These are phyloP conservation scores for Pyralis farinalis DNA, from an alignment of 2,888 invertebrate genomes.

Conservation along the genomic window DNA sequence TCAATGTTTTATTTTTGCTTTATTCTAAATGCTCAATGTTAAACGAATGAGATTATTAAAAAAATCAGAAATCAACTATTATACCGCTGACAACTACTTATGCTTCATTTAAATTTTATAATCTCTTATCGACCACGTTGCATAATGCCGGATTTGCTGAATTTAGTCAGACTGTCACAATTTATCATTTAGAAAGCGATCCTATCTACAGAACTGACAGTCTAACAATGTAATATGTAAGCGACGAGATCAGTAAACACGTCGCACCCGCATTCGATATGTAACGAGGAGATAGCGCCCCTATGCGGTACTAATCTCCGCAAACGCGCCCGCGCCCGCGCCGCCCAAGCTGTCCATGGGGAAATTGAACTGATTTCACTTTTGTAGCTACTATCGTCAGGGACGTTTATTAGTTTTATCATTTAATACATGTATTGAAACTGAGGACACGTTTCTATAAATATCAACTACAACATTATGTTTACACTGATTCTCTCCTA, in stretches of 20 bases:
- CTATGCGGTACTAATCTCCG: conserved; percentile 40
- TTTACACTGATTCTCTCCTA: too few relatives aligned
- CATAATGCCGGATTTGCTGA: too few relatives aligned
- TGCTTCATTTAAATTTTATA: too few relatives aligned
- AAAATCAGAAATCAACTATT: background rate
- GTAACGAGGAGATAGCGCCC: conserved; percentile 60
- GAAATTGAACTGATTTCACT: conserved; percentile 60
- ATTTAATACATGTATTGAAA: conserved; percentile 9
- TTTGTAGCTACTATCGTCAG: conserved; percentile 37
- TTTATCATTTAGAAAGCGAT: conserved; percentile 16
- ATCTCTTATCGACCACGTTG: too few relatives aligned
- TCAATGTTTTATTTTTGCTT: too few relatives aligned
- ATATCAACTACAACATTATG: too few relatives aligned
- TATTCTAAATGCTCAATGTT: too few relatives aligned
- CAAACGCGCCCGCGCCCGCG: conserved; percentile 15
- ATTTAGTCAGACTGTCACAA: background rate
- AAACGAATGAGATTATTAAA: too few relatives aligned
- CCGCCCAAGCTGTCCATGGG: conserved; percentile 18
- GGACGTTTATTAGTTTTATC: conserved; percentile 21
- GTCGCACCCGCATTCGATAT: conserved; percentile 44
- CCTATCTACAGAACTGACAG: background rate
- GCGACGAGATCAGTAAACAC: background rate
- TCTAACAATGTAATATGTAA: too few relatives aligned
- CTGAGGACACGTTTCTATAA: too few relatives aligned
- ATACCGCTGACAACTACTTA: too few relatives aligned